Percentiles rank a stretch among this genome's conserved stretches.
Evolutionary conservation across 2,797 vertebrate species (phyloP).

Genomic region (Phalanger gymnotis): DNA sequence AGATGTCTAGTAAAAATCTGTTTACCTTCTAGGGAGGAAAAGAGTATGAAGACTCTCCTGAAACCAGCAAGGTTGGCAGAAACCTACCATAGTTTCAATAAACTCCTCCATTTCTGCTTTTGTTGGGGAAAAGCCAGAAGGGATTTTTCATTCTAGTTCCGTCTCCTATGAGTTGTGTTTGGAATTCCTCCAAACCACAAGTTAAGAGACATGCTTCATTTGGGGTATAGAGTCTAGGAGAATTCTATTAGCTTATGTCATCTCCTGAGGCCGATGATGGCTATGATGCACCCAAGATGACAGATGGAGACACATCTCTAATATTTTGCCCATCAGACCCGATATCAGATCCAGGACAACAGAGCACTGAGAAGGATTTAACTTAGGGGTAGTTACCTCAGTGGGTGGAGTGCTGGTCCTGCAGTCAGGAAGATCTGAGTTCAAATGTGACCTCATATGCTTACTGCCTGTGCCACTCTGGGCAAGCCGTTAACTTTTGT

Average conservation of each 20-base stretch:
- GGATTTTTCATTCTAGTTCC: background rate
- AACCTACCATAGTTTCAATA: background rate
- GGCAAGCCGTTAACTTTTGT: background rate
- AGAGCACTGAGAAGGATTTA: background rate
- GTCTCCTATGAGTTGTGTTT: background rate
- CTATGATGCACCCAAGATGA: background rate
- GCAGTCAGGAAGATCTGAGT: background rate
- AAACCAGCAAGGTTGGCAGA: background rate
- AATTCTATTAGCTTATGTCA: background rate
- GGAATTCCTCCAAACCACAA: background rate
- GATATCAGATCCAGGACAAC: background rate
- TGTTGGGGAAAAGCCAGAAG: background rate
- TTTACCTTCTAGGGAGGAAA: background rate
- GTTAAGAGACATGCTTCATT: conserved; percentile 14
- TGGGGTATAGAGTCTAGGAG: background rate
- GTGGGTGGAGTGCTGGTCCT: background rate
- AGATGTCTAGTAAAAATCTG: background rate
- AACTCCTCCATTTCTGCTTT: conserved; percentile 24
- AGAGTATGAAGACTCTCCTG: background rate
- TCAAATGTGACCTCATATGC: background rate
- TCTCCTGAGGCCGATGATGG: background rate
- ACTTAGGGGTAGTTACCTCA: background rate
- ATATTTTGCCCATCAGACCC: background rate
- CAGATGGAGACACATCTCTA: background rate
- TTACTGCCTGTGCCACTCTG: background rate